A percentile compares a stretch with the other conserved stretches of the same genome.
These are phyloP conservation scores for Exocentrus adspersus DNA, from an alignment of 2,888 invertebrate genomes.

Conservation along the genomic window DNA sequence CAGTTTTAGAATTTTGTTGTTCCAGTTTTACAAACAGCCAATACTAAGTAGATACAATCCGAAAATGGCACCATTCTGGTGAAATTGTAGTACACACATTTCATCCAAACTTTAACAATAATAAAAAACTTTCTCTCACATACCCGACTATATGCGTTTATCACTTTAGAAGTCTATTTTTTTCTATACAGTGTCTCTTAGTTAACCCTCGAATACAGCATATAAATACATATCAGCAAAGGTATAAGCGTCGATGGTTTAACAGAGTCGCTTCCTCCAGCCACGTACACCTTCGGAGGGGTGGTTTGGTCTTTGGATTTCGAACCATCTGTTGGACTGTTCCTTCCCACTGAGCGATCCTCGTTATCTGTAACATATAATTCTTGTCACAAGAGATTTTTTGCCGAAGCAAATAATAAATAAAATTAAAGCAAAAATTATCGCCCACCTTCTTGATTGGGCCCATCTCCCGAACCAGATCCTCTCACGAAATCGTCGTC, in stretches of 20 bases:
- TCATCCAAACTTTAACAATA: constrained; percentile 30
- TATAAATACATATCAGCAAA: constrained; percentile 3
- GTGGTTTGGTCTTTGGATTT: constrained; percentile 31
- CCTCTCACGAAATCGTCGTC: constrained; percentile 63
- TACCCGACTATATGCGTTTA: constrained; percentile 20
- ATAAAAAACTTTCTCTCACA: constrained; percentile 27
- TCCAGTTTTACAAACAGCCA: constrained; percentile 5
- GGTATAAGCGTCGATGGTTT: constrained; percentile 3
- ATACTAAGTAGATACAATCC: constrained; percentile 11
- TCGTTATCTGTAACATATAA: constrained; percentile 31
- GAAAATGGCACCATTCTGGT: constrained; percentile 32
- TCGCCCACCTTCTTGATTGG: constrained; percentile 33
- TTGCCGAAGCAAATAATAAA: no score
- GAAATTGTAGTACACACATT: constrained; percentile 28
- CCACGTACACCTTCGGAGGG: constrained; percentile 30
- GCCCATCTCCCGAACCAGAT: constrained; percentile 60
- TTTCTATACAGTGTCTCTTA: constrained; percentile 22
- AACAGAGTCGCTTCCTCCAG: constrained; percentile 20
- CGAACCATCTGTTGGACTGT: constrained; percentile 23
- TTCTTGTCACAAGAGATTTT: no score
- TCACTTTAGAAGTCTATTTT: constrained; percentile 30
- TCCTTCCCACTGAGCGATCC: constrained; percentile 13
- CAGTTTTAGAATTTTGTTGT: constrained; percentile 18
- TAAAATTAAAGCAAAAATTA: no score
- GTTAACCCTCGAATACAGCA: constrained; percentile 12